These are phyloP conservation scores for Mastomys natalensis DNA, from an alignment of 2,113 vertebrate species.

Conservation along the genomic window DNA sequence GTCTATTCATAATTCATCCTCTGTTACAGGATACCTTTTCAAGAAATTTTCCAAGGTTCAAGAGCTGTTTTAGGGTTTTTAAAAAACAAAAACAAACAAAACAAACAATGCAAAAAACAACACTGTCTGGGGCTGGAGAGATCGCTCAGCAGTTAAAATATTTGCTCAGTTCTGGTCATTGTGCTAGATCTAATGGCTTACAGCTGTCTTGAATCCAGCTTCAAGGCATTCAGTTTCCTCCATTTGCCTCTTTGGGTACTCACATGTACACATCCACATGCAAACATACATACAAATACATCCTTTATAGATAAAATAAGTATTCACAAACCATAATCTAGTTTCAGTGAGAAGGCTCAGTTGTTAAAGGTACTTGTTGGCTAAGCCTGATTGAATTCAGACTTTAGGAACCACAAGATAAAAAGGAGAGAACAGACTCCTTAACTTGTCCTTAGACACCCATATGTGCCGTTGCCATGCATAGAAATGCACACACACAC, in stretches of 20 bases:
- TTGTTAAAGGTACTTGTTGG: neutral
- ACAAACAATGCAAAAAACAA: neutral
- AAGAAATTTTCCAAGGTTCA: neutral
- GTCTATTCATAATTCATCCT: conserved; percentile 2
- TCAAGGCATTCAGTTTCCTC: neutral
- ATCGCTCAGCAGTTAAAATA: neutral
- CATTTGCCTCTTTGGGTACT: too few species aligned
- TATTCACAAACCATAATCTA: neutral
- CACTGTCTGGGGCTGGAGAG: neutral
- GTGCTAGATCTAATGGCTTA: neutral
- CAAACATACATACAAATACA: neutral
- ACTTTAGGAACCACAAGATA: neutral
- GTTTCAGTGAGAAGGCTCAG: neutral
- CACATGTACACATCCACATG: neutral
- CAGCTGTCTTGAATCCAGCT: neutral
- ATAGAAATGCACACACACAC: too few species aligned
- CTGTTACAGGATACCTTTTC: neutral
- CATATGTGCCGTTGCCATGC: neutral
- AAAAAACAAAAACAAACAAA: neutral
- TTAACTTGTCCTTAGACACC: neutral
- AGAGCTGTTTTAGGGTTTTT: conserved; percentile 14
- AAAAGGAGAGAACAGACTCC: neutral
- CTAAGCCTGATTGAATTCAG: neutral
- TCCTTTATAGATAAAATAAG: neutral
- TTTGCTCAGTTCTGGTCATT: neutral